Conservation (phyloP, 37 sponge, comb jelly and placozoan species). For the Haliclona indistincta region DNA sequence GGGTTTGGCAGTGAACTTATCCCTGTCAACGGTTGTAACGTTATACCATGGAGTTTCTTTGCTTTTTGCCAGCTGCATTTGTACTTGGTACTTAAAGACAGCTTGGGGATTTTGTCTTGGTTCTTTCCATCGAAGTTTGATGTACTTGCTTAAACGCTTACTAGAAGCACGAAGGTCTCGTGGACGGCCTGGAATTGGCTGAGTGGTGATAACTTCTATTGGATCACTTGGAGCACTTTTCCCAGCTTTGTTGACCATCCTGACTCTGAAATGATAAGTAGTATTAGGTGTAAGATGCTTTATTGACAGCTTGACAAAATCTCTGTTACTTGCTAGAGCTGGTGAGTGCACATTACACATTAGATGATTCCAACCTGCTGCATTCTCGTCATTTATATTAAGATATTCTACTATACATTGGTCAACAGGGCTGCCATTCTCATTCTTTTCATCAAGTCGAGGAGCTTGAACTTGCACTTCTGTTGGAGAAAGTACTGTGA, state of each 20-base stretch:
- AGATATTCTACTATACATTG: not conserved
- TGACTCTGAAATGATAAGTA: not conserved
- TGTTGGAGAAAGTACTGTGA: too few species aligned
- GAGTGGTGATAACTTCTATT: not conserved
- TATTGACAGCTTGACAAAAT: not conserved
- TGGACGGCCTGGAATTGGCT: not conserved
- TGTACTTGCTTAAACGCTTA: not conserved
- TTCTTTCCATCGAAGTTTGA: slow-evolving; percentile 1
- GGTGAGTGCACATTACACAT: too few species aligned
- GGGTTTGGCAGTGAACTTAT: not conserved
- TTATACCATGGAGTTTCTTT: too few species aligned
- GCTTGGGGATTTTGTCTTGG: not conserved
- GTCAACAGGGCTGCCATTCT: not conserved
- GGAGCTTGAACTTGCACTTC: too few species aligned
- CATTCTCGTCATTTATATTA: not conserved
- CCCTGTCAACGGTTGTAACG: too few species aligned
- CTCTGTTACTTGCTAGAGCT: not conserved
- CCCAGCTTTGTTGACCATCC: not conserved
- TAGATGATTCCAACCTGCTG: too few species aligned
- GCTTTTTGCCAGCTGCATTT: not conserved
- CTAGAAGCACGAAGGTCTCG: not conserved
- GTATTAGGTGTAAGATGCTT: not conserved
- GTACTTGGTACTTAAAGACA: not conserved
- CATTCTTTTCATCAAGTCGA: too few species aligned
- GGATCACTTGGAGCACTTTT: not conserved